Percentiles rank a stretch among this genome's conserved stretches.
Evolutionary conservation across 2,113 vertebrate genomes (phyloP).

Genomic region (Circaetus gallicus): DNA sequence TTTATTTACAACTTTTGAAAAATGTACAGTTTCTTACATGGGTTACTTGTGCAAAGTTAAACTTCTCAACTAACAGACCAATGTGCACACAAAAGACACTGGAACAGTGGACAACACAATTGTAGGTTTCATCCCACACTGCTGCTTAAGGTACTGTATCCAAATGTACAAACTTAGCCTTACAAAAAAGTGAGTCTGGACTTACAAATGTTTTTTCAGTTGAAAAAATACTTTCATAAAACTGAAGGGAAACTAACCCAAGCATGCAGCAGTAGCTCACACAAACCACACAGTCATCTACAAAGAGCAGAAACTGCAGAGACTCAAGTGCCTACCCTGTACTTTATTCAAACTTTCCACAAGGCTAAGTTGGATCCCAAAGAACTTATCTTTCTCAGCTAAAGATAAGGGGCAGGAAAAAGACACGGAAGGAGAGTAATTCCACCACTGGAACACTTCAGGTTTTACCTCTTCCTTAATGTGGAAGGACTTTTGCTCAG

Average conservation of each 20-base stretch:
- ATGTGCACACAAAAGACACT: conserved; percentile 73
- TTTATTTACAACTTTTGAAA: conserved; percentile 98
- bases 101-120: conserved; percentile 70
- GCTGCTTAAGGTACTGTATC: conserved; percentile 62
- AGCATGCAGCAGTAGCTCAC: conserved; percentile 64
- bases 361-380: background rate
- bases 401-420: background rate
- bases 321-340: background rate
- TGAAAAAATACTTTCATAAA: conserved; percentile 47
- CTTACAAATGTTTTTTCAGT: conserved; percentile 36
- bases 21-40: conserved; percentile 99
- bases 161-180: conserved; percentile 65
- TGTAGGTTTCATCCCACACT: conserved; percentile 65
- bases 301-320: conserved; percentile 13
- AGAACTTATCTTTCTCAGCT: conserved; percentile 12
- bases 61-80: conserved; percentile 73
- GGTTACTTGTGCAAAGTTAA: conserved; percentile 93
- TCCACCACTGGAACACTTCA: background rate
- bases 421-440: background rate
- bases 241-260: conserved; percentile 43
- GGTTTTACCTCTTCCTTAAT: background rate
- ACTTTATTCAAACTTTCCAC: background rate
- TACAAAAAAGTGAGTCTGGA: conserved; percentile 41
- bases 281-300: background rate
- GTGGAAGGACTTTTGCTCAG: background rate